Evolutionary conservation across 2,113 vertebrate genomes (phyloP), one percentile per base, ranked within the genome.

Genomic region (Fregata magnificens): DNA sequence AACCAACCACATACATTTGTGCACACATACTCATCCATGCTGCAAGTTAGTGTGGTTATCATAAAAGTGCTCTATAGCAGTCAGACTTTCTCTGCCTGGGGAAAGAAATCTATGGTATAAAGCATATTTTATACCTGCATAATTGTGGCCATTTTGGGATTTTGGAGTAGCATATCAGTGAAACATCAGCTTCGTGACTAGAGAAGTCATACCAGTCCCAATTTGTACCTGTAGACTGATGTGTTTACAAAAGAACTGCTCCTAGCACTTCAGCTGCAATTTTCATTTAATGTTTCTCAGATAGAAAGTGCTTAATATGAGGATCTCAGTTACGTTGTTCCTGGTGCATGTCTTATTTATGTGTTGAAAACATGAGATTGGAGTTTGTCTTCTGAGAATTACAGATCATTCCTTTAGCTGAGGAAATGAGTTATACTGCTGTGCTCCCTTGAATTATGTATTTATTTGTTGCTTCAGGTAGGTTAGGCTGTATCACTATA

Each of bases 11-110:
- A 42, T n/a, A 32, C 5, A 8, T 34, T 40, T 28, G 34, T 82
- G 56, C 28, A 13, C 0, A 0, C 12, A 1, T 13, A 3, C 5
- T 47, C 8, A 42, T 25, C 66, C 11, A 3, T 63, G 24, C 61
- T 63, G 40, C 10, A 21, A 3, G 18, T 67, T 59, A 22, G 13
- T 16, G 36, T 34, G 14, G 31, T 65, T 50, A n/a, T 38, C 22
- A 20, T 40, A 17, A 49, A 55, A 4, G 11, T 40, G 44, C 47
- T 71, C 45, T 49, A 13, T n/a, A 82, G 63, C 29, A 38, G 31
- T 70, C 32, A 62, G 44, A 29, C 15, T 42, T 76, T 25, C n/a
- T 74, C 32, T 84, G 63, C 26, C 58, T 49, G 26, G 25, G 26
- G 28, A 66, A 14, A 24, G 49, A 72, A 86, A n/a, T 11, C 14